A percentile compares a stretch with the other conserved stretches of the same genome.
phyloP scores from a whole-genome alignment of 2,888 invertebrate species.

The Isoperla grammatica region DNA sequence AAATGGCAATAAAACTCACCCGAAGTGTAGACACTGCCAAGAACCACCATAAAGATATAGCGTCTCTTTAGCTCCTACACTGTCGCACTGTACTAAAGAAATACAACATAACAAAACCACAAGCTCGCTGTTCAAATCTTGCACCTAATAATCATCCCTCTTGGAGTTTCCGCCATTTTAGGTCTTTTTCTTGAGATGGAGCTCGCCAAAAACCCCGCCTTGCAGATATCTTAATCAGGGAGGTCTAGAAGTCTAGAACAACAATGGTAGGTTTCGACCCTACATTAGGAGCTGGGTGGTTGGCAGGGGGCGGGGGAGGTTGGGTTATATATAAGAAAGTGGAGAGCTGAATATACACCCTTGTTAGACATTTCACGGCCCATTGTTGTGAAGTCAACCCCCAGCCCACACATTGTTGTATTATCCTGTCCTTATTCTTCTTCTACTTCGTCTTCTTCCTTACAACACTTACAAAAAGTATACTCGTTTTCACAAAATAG shows the following conservation, averaged over 20 bases:
- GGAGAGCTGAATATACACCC: neutral
- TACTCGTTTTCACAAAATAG: conserved; percentile 2
- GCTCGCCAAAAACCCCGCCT: conserved; percentile 7
- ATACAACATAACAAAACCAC: too few relatives aligned
- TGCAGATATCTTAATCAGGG: conserved; percentile 6
- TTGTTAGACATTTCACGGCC: neutral
- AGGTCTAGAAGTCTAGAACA: neutral
- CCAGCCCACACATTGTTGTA: neutral
- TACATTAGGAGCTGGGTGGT: neutral
- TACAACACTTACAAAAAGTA: conserved; percentile 12
- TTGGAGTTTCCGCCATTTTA: neutral
- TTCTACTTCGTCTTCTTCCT: too few relatives aligned
- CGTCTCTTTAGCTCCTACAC: too few relatives aligned
- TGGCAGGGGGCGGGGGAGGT: too few relatives aligned
- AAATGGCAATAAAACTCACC: too few relatives aligned
- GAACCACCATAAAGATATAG: too few relatives aligned
- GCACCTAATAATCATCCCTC: too few relatives aligned
- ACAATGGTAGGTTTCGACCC: conserved; percentile 1
- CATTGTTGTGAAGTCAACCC: conserved; percentile 1
- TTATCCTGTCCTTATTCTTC: neutral
- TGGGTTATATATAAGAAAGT: conserved; percentile 5
- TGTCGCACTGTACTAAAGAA: too few relatives aligned
- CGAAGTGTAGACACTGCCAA: too few relatives aligned
- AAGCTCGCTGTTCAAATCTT: too few relatives aligned
- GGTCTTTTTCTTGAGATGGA: neutral